Evolutionary conservation across 1,140 invertebrate species (phyloP).

Genomic region (Conopomorpha cramerella): DNA sequence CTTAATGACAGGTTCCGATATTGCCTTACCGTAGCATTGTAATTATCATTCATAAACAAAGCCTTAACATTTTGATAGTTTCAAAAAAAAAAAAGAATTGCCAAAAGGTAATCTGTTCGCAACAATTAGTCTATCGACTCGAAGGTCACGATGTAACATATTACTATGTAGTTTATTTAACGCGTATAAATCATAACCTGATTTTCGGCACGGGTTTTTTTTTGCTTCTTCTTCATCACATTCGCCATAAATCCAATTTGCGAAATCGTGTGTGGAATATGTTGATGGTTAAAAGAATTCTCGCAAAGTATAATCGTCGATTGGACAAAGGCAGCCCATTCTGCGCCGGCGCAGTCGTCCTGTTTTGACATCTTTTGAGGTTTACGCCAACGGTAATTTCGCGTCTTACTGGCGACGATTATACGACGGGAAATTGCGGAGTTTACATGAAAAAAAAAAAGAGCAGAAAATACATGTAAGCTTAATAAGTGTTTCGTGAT

Average conservation of each 20-base stretch:
- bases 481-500: slow-evolving; percentile 16
- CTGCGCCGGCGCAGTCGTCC: no score
- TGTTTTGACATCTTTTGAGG: slow-evolving; percentile 34
- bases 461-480: no score
- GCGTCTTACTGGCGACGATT: no score
- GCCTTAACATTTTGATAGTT: slow-evolving; percentile 17
- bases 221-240: no score
- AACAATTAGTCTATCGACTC: slow-evolving; percentile 52
- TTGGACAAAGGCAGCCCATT: no score
- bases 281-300: not conserved
- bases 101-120: slow-evolving; percentile 45
- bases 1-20: slow-evolving; percentile 49
- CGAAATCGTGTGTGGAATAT: no score
- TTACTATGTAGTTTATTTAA: slow-evolving; percentile 4
- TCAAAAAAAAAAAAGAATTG: slow-evolving; percentile 51
- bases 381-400: slow-evolving; percentile 28
- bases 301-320: no score
- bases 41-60: slow-evolving; percentile 56
- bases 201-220: not conserved
- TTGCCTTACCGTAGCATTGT: slow-evolving; percentile 37
- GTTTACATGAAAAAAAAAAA: slow-evolving; percentile 8
- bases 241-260: no score
- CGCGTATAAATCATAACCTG: not conserved
- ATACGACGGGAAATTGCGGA: no score
- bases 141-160: slow-evolving; percentile 20